Conservation (phyloP, 2,797 vertebrate species). For the Pteronotus mesoamericanus region DNA sequence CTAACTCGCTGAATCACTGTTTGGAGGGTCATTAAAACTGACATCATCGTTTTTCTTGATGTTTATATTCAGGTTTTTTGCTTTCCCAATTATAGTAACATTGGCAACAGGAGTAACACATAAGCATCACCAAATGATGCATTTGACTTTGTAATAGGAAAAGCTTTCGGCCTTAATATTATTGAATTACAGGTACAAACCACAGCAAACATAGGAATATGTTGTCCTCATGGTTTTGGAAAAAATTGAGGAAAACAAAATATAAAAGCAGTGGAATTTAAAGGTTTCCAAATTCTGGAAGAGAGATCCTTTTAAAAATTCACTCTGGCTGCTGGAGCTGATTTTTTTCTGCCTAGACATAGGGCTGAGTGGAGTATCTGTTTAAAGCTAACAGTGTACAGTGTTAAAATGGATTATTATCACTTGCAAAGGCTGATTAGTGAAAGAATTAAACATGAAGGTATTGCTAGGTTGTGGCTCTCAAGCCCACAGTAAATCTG, state of each 20-base stretch:
- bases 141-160: slow-evolving; percentile 49
- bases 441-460: slow-evolving; percentile 8
- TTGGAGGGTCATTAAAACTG: slow-evolving; percentile 51
- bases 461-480: background rate
- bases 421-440: background rate
- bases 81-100: slow-evolving; percentile 49
- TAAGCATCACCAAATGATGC: slow-evolving; percentile 25
- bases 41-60: slow-evolving; percentile 47
- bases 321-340: background rate
- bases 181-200: slow-evolving; percentile 12
- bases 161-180: slow-evolving; percentile 37
- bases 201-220: background rate
- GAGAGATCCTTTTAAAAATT: slow-evolving; percentile 18
- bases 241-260: slow-evolving; percentile 35
- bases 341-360: background rate
- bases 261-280: background rate
- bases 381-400: slow-evolving; percentile 27
- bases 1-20: slow-evolving; percentile 41
- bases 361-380: background rate
- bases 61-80: slow-evolving; percentile 50
- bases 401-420: background rate
- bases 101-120: slow-evolving; percentile 49
- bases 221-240: background rate
- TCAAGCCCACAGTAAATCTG: background rate
- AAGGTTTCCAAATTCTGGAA: slow-evolving; percentile 26